Conservation (phyloP, 2,113 vertebrate genomes). For the Chunga burmeisteri region DNA sequence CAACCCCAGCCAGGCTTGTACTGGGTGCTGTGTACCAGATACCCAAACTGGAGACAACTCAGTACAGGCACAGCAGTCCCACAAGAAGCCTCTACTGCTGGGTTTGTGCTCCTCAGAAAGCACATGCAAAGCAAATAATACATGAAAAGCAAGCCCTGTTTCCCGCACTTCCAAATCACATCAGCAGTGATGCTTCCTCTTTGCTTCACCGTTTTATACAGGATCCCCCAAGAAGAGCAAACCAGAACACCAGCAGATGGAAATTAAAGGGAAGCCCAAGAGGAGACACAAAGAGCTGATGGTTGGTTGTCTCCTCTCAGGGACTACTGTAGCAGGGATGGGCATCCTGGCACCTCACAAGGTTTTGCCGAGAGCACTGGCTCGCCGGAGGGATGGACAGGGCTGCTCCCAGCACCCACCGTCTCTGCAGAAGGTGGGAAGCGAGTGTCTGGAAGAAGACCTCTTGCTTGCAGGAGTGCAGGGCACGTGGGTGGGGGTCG, state of each 20-base stretch:
- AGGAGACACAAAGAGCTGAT: neutral
- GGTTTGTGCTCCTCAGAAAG: neutral
- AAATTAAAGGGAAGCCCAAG: neutral
- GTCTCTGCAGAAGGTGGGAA: neutral
- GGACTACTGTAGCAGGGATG: neutral
- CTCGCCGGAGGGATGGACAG: neutral
- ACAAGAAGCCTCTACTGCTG: neutral
- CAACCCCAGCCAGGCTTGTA: neutral
- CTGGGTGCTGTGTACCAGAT: neutral
- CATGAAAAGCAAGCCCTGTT: neutral
- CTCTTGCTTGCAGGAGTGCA: neutral
- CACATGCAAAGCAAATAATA: neutral
- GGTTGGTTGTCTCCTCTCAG: neutral
- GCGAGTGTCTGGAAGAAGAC: neutral
- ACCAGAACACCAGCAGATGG: neutral
- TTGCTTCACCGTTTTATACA: neutral
- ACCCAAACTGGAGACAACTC: neutral
- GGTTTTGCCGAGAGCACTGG: neutral
- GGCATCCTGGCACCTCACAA: neutral
- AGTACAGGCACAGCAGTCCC: neutral
- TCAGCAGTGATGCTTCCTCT: neutral
- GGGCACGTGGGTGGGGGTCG: too few relatives aligned
- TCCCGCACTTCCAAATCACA: neutral
- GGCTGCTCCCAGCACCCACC: neutral
- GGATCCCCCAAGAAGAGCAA: neutral